phyloP scores from a whole-genome alignment of 2,797 vertebrate species.

The Cercopithecus mitis region DNA sequence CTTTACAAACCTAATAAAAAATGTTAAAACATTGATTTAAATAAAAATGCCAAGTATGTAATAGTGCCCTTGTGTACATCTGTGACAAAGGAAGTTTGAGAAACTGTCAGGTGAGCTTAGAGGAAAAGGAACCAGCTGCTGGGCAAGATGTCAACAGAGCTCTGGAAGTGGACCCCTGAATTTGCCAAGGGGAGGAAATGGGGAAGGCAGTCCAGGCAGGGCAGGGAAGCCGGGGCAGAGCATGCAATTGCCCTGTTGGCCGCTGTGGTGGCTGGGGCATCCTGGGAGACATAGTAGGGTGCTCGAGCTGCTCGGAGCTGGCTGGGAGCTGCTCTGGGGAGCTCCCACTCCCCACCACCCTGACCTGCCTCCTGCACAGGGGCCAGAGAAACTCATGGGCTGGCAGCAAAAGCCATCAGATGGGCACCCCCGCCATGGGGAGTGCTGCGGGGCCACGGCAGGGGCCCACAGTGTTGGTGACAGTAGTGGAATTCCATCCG shows the following conservation, averaged over 20 bases:
- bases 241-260: background rate
- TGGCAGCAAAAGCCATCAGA: background rate
- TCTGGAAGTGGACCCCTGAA: background rate
- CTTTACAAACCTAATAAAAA: background rate
- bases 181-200: background rate
- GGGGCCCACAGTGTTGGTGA: no score
- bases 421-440: accelerated
- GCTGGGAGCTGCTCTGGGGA: background rate
- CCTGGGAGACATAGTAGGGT: accelerated
- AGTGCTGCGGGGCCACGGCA: background rate
- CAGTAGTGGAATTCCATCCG: accelerated
- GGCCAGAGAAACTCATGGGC: background rate
- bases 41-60: background rate
- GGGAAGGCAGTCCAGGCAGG: background rate
- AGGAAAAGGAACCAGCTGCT: background rate
- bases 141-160: background rate
- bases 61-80: background rate
- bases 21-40: background rate
- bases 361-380: background rate
- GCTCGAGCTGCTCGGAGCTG: background rate
- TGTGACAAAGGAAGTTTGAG: background rate
- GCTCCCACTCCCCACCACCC: background rate
- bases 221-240: background rate
- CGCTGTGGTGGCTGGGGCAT: background rate
- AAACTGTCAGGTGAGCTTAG: background rate